Evolutionary conservation across 2,888 invertebrate species (phyloP), one percentile per base, ranked within the genome.

Genomic region (Busseola fusca): DNA sequence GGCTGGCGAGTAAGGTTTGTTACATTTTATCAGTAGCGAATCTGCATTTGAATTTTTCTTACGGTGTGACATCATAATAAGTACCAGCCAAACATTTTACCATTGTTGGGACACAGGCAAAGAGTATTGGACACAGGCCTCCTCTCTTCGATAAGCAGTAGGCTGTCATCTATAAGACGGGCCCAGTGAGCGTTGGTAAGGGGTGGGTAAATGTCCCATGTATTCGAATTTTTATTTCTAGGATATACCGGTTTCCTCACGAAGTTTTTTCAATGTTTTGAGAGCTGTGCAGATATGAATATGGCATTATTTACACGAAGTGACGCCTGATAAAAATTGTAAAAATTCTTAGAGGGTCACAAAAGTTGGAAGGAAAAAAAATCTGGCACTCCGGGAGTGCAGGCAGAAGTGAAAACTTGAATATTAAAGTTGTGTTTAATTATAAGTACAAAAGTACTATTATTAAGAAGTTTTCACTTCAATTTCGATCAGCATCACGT

Each of bases 1-100:
- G 48, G 77, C 87, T 77, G 83, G 1, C 45, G 0, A 37, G 12
- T 58, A 14, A 1, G 16, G 14, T 60, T 69, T 25, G 16, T 48
- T 65, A 34, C 9, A 48, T 21, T 54, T 64, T 64, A n/a, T n/a
- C n/a, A 25, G 5, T 7, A 45, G 6, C 12, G 1, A 0, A 6
- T 18, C 25, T 25, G 25, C 10, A 12, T 60, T 60, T 18, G 18
- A 25, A 45, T 25, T 66, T 45, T 64, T 34, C 12, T 40, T 14
- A n/a, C 10, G 3, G 10, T 5, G 18, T 40, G n/a, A 50, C 21
- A 48, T 21, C 21, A 50, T 50, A 3, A 50, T n/a, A 50, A n/a
- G 10, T n/a, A n/a, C 21, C 48, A 48, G 10, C 10, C 21, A 3
- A 50, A 1, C n/a, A 4, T n/a, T 10, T 50, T n/a, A 10, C 48